Conservation (phyloP, 2,888 invertebrate genomes). For the Exephanes ischioxanthus region DNA sequence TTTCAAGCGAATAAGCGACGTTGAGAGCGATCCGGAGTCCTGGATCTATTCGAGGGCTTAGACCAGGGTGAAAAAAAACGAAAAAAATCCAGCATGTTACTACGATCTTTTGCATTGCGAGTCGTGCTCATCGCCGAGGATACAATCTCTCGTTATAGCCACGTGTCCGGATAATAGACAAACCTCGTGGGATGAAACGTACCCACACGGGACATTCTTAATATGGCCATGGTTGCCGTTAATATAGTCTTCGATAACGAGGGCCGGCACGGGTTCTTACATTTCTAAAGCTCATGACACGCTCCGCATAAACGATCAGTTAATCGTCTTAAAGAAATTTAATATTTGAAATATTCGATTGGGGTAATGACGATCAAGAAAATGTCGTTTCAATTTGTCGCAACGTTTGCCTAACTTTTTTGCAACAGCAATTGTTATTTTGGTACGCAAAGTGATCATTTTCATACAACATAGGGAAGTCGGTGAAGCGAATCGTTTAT, state of each 20-base stretch:
- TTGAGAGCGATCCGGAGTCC: background rate
- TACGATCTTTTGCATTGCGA: background rate
- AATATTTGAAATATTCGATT: slow-evolving; percentile 12
- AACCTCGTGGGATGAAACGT: slow-evolving; percentile 15
- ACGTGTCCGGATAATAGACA: background rate
- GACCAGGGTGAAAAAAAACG: slow-evolving; percentile 1
- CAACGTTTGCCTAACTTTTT: slow-evolving; percentile 42
- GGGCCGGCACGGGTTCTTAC: background rate
- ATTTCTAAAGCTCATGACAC: slow-evolving; percentile 22
- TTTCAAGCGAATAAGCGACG: background rate
- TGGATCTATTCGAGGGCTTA: slow-evolving; percentile 18
- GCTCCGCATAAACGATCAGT: slow-evolving; percentile 20
- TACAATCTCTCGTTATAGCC: background rate
- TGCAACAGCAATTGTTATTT: background rate
- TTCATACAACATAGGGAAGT: background rate
- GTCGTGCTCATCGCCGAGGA: background rate
- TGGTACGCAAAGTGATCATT: background rate
- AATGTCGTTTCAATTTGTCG: slow-evolving; percentile 30
- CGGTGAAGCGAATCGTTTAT: slow-evolving; percentile 1
- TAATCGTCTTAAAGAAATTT: background rate
- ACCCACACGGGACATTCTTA: background rate
- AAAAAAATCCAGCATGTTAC: background rate
- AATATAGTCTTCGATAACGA: background rate
- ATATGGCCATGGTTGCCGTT: background rate
- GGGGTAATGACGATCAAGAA: background rate